These are phyloP conservation scores for Misgurnus mizolepis DNA, from an alignment of 2,113 vertebrate genomes.

Conservation along the genomic window DNA sequence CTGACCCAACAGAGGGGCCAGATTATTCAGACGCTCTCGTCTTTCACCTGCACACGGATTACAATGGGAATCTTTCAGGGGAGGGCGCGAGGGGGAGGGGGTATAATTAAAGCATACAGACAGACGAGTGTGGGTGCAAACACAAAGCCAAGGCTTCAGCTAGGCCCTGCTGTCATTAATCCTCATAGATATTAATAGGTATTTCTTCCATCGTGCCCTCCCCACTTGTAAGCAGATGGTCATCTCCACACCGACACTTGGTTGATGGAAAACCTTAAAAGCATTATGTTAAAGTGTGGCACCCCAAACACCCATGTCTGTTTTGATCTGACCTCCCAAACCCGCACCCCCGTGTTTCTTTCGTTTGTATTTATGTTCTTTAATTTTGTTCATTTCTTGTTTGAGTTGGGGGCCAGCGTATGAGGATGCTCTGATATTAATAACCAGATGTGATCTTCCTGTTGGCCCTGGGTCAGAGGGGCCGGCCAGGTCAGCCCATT, in stretches of 20 bases:
- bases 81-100: constrained; percentile 68
- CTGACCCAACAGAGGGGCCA: constrained; percentile 57
- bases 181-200: constrained; percentile 76
- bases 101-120: constrained; percentile 81
- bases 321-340: not conserved
- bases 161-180: constrained; percentile 66
- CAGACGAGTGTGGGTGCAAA: constrained; percentile 75
- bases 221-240: constrained; percentile 75
- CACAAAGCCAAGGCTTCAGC: constrained; percentile 62
- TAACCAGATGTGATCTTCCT: constrained; percentile 88
- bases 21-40: constrained; percentile 78
- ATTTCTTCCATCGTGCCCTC: constrained; percentile 64
- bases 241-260: constrained; percentile 64
- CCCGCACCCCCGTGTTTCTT: constrained; percentile 19
- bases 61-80: constrained; percentile 81
- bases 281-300: constrained; percentile 72
- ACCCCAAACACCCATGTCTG: constrained; percentile 19
- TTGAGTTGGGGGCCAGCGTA: constrained; percentile 69
- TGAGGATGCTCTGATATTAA: constrained; percentile 82
- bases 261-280: constrained; percentile 72
- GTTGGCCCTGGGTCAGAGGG: constrained; percentile 74
- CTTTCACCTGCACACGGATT: constrained; percentile 79
- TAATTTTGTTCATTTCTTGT: constrained; percentile 45
- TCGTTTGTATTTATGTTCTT: constrained; percentile 53
- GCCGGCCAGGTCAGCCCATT: constrained; percentile 81